Conservation (phyloP, 2,113 vertebrate genomes). For the Chaetodon trifascialis region DNA sequence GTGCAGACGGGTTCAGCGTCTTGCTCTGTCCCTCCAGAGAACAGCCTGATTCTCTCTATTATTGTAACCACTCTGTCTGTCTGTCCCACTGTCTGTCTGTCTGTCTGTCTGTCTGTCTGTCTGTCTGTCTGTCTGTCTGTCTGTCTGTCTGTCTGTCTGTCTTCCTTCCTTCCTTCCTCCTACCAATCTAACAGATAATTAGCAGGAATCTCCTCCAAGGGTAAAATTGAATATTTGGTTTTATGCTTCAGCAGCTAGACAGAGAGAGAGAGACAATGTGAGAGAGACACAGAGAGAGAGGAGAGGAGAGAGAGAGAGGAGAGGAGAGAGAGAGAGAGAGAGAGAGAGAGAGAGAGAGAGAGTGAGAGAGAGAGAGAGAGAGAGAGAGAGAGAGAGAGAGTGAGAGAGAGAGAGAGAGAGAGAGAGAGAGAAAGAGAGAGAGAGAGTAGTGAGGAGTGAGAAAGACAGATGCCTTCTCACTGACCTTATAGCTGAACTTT, state of each 20-base stretch:
- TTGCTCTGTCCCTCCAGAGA: neutral
- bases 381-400: conserved; percentile 36
- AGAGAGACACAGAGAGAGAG: conserved; percentile 30
- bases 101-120: neutral
- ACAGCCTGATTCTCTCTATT: neutral
- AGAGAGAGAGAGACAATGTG: conserved; percentile 26
- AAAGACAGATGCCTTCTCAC: conserved; percentile 45
- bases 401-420: conserved; percentile 22
- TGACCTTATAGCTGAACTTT: conserved; percentile 52
- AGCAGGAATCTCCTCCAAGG: conserved; percentile 40
- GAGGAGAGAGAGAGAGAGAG: conserved; percentile 7
- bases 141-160: neutral
- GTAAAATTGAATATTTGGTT: conserved; percentile 43
- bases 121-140: neutral
- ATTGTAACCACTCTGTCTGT: no score
- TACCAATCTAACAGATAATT: conserved; percentile 34
- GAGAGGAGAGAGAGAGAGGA: conserved; percentile 4
- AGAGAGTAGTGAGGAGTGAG: neutral
- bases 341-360: conserved; percentile 37
- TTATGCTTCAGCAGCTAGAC: conserved; percentile 18
- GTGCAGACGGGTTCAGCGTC: neutral
- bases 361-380: conserved; percentile 27
- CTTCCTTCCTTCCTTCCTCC: neutral
- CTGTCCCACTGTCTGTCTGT: no score
- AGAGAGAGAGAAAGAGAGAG: conserved; percentile 14